phyloP scores from a whole-genome alignment of 2,113 vertebrate species.

The Tricholaema leucomelas region DNA sequence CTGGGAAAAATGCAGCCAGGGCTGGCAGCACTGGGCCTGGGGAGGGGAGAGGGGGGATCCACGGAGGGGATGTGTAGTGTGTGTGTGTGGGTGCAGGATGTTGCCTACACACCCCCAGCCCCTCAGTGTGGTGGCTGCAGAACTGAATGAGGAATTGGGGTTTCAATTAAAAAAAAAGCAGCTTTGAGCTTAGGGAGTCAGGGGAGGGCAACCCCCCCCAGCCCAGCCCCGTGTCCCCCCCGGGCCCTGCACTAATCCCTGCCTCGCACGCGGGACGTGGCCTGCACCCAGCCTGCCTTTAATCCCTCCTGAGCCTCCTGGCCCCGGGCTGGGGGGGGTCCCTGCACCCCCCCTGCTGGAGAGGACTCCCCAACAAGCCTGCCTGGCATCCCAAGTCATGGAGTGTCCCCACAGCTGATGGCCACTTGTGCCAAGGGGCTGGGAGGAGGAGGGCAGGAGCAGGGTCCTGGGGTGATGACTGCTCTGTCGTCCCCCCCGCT shows the following conservation, averaged over 20 bases:
- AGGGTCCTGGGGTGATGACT: not conserved
- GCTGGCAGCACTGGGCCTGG: not conserved
- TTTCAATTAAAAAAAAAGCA: slow-evolving; percentile 4
- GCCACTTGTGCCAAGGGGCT: not conserved
- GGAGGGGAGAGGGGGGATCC: not conserved
- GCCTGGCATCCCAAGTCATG: not conserved
- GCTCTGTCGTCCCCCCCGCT: not conserved
- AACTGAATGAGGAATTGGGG: not conserved
- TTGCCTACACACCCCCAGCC: not conserved
- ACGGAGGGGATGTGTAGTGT: too few species aligned
- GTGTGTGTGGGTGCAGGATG: not conserved
- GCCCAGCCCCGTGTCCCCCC: not conserved
- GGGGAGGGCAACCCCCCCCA: not conserved
- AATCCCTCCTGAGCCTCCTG: slow-evolving; percentile 10
- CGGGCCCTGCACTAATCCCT: not conserved
- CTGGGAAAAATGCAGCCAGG: slow-evolving; percentile 30
- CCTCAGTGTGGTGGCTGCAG: not conserved
- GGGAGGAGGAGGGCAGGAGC: not conserved
- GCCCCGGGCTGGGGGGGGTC: too few species aligned
- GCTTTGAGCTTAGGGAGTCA: slow-evolving; percentile 18
- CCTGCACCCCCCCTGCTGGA: not conserved
- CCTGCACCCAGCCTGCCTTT: not conserved
- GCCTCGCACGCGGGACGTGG: not conserved
- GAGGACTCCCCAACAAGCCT: too few species aligned
- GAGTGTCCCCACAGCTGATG: fast-evolving